Evolutionary conservation across 2,797 vertebrate genomes (phyloP).

Genomic region (Varecia variegata): DNA sequence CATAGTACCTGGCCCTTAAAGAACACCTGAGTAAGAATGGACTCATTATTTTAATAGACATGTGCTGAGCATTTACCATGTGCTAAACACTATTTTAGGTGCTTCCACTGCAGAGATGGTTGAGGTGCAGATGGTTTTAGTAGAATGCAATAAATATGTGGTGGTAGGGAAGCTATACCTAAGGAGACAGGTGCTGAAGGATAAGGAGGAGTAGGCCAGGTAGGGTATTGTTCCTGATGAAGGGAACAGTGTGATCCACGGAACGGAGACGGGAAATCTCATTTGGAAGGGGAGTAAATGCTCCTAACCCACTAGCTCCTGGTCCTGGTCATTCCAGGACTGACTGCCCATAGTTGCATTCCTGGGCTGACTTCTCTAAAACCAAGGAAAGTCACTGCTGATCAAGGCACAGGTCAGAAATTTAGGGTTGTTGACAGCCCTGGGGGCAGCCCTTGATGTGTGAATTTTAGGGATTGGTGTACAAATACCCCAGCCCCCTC

Average conservation of each 20-base stretch:
- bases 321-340: too few species aligned
- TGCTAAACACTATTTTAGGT: background rate
- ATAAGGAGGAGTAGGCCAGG: background rate
- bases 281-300: background rate
- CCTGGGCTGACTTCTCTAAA: background rate
- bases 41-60: background rate
- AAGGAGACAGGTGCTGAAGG: background rate
- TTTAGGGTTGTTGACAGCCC: background rate
- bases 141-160: background rate
- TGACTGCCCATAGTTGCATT: background rate
- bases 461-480: background rate
- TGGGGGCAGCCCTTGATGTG: accelerated
- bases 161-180: background rate
- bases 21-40: background rate
- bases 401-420: background rate
- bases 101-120: background rate
- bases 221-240: background rate
- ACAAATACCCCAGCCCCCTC: background rate
- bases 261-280: background rate
- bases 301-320: background rate
- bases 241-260: accelerated
- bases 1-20: background rate
- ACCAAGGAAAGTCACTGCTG: background rate
- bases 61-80: accelerated
- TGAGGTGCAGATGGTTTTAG: background rate